These are phyloP conservation scores for Phalacrocorax aristotelis DNA, from an alignment of 2,113 vertebrate species.

Conservation along the genomic window DNA sequence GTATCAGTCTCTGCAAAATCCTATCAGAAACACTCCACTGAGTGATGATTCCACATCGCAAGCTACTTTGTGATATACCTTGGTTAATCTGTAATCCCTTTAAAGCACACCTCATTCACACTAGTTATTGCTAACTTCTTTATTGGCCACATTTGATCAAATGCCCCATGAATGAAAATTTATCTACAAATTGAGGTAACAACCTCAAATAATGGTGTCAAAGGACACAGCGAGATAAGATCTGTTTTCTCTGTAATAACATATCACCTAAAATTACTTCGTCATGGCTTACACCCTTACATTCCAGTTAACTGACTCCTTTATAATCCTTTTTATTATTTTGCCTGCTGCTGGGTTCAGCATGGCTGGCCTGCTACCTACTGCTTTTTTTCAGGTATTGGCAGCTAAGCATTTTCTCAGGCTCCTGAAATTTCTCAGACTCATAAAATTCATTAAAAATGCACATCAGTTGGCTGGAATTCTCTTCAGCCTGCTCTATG, in stretches of 20 bases:
- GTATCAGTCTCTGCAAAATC: background rate
- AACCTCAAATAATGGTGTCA: background rate
- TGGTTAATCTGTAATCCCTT: background rate
- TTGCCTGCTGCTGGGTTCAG: background rate
- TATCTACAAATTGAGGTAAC: background rate
- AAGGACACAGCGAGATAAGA: background rate
- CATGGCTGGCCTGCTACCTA: background rate
- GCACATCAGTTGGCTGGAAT: background rate
- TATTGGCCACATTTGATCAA: background rate
- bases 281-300: background rate
- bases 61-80: background rate
- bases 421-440: background rate
- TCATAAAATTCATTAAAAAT: background rate
- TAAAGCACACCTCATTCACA: background rate
- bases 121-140: background rate
- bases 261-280: background rate
- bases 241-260: background rate
- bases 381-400: background rate
- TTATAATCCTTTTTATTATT: background rate
- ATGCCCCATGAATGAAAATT: background rate
- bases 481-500: background rate
- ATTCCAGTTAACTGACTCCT: background rate
- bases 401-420: background rate
- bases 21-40: background rate
- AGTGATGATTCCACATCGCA: fast-evolving